Evolutionary conservation across 2,888 invertebrate genomes (phyloP), one percentile per base, ranked within the genome.

Genomic region (Ariolimax columbianus): DNA sequence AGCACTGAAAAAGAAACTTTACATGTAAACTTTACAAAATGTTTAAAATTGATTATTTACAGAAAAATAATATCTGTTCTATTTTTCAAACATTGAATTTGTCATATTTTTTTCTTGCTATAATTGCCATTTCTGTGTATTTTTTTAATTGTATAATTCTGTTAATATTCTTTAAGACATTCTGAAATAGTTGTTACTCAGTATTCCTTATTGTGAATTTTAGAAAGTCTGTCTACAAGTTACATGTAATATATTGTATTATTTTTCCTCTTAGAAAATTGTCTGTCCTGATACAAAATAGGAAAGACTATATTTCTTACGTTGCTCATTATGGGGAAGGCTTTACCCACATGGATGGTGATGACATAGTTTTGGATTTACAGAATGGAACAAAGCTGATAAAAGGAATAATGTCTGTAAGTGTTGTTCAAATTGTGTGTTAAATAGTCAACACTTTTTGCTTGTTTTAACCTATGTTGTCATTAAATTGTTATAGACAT

Each of bases 281-380:
- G 33, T 51, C 82, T 38, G 75, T 59, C 55, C 82, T 91, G 66
- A 89, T 92, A 36, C 82, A 89, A 11, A 92, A 92, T 87, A 55
- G 86, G 23, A 59, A 87, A 23, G 43, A 30, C 14, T 88, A 87
- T 77, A 68, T 80, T 19, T 83, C 86, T 75, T 90, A 89, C 86
- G 86, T 83, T 30, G 66, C 11, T 3, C 36, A 47, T 6, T 70
- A 82, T 47, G 86, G 86, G 6, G 47, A 36, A 43, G 87, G 87
- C 17, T 72, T 68, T 66, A 82, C 80, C 9, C 47, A 77, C 63
- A 55, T 66, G 9, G 73, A 86, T 14, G 82, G 73, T 7, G 83
- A 75, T n/a, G 90, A 90, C 80, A 63, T 90, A 14, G 70, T 85
- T 40, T 84, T 89, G 36, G 75, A 77, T 17, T 36, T 83, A 17